Evolutionary conservation across 2,113 vertebrate species (phyloP), one percentile per base, ranked within the genome.

Genomic region (Upupa epops): DNA sequence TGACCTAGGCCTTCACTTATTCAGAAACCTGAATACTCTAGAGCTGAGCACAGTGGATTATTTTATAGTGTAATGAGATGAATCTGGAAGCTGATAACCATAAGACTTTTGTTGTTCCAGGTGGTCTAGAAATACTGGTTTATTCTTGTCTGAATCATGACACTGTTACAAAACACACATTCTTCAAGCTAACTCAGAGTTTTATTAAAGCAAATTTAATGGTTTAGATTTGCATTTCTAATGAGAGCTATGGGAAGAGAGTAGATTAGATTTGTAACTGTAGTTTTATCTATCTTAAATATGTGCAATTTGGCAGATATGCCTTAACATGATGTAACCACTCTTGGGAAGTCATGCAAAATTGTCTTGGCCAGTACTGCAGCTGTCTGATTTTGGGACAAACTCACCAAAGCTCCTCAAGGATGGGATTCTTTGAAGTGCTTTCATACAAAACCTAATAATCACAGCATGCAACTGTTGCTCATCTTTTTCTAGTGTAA

Each of bases 51-150:
- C 21, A 51, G 15, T 5, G 8, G 76, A 36, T 28, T n/a, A 46
- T 28, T 73, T 26, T 25, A 8, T 42, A 42, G 16, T 14, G 68
- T 48, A 63, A 21, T 5, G 55, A 76, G 36, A 88, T 26, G 51
- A 32, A 89, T 13, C 59, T 72, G n/a, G n/a, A n/a, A n/a, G n/a
- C n/a, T n/a, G n/a, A n/a, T n/a, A n/a, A n/a, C n/a, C n/a, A n/a
- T 28, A 26, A 61, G 54, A 83, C 9, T 93, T 92, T 82, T 61
- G n/a, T 42, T 17, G 19, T 82, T 92, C 34, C 42, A 58, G 19
- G 51, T 36, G 36, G 71, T 42, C 89, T 82, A 73, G 91, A 94
- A 95, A 95, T 82, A 91, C 86, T 73, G 81, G 89, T 92, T 94
- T 91, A 82, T 58, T 87, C 63, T 91, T 74, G 66, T 91, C 82